Base-by-base conservation (phyloP, 2,797 vertebrate genomes). In the Poecilia picta region DNA sequence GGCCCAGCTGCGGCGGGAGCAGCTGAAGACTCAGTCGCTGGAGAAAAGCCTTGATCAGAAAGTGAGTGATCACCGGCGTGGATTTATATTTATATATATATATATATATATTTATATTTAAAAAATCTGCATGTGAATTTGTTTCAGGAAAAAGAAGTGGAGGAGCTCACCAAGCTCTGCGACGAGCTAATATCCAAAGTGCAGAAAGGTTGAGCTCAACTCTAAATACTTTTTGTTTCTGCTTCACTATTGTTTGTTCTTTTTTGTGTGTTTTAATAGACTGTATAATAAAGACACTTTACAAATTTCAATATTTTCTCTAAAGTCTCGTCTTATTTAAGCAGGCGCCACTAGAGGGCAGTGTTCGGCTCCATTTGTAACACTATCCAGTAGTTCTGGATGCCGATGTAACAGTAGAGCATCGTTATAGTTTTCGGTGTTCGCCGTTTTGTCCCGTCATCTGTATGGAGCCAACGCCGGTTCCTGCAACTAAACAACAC, bases 151-250 rank as follows among this genome's bases (percentile, higher is more conserved):
- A 99, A 97, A 83, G 98, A 99, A 90, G 97, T 93, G 0, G 96
- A 98, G 0, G 98, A 98, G 59, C 94, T 99, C 83, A 97, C 96
- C 0, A 97, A 97, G 87, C 96, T 99, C 76, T 99, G 98, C 79
- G 98, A 99, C 41, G 98, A 99, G 70, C 96, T 99, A 49, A 99
- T 99, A 75, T 91, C 92, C 20, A 98, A 98, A 59, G 95, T 96
- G 10, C 93, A 95, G 80, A 95, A 92, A 81, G 91, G 91, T 47
- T 95, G 83, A 93, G 47, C 72, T 85, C 1, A 1, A 28, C 23
- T 91, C 78, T 90, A 84, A 87, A 88, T 85, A 41, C 66, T 70
- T 72, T 25, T n/a, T 45, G 33, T 75, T 78, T 6, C 18, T 82
- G 49, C 73, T 64, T 10, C 55, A 71, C 2, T 84, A 28, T 74